Evolutionary conservation across 1,140 invertebrate species (phyloP).

Genomic region (Sitodiplosis mosellana): DNA sequence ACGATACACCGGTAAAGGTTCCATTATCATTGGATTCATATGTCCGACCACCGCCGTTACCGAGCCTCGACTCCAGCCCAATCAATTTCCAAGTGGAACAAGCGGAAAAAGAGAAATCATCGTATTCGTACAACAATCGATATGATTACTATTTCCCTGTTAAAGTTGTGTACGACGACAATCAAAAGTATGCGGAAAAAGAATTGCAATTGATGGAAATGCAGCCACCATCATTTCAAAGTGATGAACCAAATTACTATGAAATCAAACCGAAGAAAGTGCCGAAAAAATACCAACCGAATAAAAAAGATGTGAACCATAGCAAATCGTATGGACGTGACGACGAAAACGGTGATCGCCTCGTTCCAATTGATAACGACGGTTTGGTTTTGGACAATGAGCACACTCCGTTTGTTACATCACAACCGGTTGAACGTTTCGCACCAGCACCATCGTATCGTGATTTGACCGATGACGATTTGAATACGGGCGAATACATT

Average conservation of each 20-base stretch:
- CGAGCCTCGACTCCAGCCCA: too few species aligned
- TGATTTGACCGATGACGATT: conserved; percentile 4
- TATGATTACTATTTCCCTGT: too few species aligned
- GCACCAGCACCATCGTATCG: conserved; percentile 21
- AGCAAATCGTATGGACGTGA: conserved; percentile 13
- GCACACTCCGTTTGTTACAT: conserved; percentile 8
- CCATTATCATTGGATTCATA: too few species aligned
- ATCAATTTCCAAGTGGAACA: too few species aligned
- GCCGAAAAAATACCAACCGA: conserved; percentile 20
- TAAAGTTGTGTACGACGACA: background rate
- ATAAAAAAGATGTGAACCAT: conserved; percentile 12
- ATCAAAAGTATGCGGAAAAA: background rate
- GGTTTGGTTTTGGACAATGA: conserved; percentile 20
- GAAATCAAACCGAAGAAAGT: conserved; percentile 20
- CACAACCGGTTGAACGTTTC: conserved; percentile 12
- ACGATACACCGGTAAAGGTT: too few species aligned
- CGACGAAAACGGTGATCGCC: conserved; percentile 2
- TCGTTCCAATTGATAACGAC: conserved; percentile 15
- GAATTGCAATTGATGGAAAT: background rate
- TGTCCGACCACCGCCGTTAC: too few species aligned
- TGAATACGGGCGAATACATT: background rate
- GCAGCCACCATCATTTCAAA: conserved; percentile 5
- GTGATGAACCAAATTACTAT: conserved; percentile 13
- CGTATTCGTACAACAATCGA: too few species aligned
- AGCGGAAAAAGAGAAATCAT: too few species aligned